Evolutionary conservation across 2,113 vertebrate species (phyloP).

Genomic region (Charina bottae): DNA sequence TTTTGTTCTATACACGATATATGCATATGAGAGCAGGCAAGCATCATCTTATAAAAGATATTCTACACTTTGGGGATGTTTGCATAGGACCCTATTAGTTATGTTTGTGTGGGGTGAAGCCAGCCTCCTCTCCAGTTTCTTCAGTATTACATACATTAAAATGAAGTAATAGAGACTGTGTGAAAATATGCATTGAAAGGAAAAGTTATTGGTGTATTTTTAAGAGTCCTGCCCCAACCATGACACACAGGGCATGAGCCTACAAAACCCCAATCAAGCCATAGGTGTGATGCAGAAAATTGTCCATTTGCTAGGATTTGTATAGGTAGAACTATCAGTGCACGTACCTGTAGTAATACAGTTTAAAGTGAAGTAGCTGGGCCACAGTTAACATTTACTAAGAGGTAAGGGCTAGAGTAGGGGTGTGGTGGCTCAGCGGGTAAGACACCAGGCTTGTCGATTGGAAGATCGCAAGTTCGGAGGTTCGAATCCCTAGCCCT

Average conservation of each 20-base stretch:
- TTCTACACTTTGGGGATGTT: neutral
- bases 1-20: neutral
- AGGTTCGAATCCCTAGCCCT: no score
- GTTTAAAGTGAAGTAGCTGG: neutral
- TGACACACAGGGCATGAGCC: neutral
- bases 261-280: neutral
- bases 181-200: neutral
- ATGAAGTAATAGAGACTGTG: neutral
- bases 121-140: neutral
- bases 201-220: neutral
- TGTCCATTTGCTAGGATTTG: neutral
- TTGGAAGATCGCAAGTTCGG: no score
- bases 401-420: neutral
- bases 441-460: no score
- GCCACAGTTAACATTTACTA: neutral
- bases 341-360: neutral
- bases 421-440: no score
- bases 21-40: neutral
- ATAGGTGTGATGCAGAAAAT: neutral
- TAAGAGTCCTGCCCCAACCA: neutral
- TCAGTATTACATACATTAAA: neutral
- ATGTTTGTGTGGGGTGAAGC: neutral
- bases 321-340: neutral
- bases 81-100: neutral
- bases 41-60: neutral